A percentile compares a stretch with the other conserved stretches of the same genome.
Evolutionary conservation across 2,797 vertebrate species (phyloP).

Genomic region (Phylloscopus collybita): DNA sequence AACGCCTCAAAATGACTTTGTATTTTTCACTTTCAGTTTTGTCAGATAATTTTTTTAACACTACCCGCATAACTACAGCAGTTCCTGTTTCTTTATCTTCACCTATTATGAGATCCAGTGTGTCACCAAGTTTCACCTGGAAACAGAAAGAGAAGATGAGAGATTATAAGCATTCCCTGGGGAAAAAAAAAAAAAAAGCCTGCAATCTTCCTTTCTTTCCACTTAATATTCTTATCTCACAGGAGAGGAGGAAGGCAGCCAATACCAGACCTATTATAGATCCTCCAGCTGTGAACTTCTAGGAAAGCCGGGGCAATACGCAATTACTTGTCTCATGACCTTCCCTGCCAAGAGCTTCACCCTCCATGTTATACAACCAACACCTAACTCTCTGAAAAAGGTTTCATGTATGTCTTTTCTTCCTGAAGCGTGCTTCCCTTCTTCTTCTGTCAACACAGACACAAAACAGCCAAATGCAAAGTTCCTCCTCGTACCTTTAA

Average conservation of each 20-base stretch:
- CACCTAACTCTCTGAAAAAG: neutral
- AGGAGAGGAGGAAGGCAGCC: neutral
- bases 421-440: neutral
- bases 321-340: neutral
- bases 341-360: neutral
- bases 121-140: slow-evolving; percentile 93
- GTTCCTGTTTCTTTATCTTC: slow-evolving; percentile 85
- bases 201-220: neutral
- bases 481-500: neutral
- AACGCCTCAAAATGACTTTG: slow-evolving; percentile 87
- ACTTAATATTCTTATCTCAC: neutral
- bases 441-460: neutral
- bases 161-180: neutral
- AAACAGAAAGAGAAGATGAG: slow-evolving; percentile 17
- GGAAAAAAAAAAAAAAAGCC: neutral
- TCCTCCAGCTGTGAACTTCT: neutral
- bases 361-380: neutral
- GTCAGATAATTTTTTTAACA: slow-evolving; percentile 80
- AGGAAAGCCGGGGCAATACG: neutral
- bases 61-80: slow-evolving; percentile 87
- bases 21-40: slow-evolving; percentile 83
- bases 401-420: neutral
- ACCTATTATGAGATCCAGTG: slow-evolving; percentile 86
- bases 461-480: neutral
- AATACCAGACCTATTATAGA: neutral